phyloP scores from a whole-genome alignment of 2,797 vertebrate genomes.

The Peromyscus nudipes region DNA sequence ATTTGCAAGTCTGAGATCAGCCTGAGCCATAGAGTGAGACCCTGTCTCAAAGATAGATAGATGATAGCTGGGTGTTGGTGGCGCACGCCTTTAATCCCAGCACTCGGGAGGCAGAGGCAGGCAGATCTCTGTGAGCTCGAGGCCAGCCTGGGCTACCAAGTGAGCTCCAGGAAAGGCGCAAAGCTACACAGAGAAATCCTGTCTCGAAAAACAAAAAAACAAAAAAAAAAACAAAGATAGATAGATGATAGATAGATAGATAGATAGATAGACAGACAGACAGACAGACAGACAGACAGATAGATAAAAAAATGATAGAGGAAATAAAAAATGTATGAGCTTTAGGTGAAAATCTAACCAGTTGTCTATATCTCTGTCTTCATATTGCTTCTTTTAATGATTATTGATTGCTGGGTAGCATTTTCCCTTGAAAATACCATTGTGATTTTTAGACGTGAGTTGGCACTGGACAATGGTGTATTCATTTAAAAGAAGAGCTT shows the following conservation, averaged over 20 bases:
- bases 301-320: background rate
- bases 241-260: background rate
- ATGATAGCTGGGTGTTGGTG: too few species aligned
- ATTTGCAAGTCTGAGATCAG: background rate
- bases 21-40: background rate
- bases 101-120: too few species aligned
- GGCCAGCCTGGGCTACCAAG: too few species aligned
- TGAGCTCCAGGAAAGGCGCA: too few species aligned
- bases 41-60: background rate
- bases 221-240: too few species aligned
- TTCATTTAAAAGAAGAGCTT: conserved; percentile 74
- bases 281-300: background rate
- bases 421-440: conserved; percentile 74
- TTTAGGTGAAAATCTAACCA: conserved; percentile 4
- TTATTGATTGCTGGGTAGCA: conserved; percentile 71
- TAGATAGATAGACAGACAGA: too few species aligned
- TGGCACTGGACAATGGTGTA: conserved; percentile 70
- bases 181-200: too few species aligned
- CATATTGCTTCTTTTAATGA: conserved; percentile 78
- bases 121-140: too few species aligned
- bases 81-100: too few species aligned
- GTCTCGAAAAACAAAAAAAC: too few species aligned
- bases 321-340: background rate
- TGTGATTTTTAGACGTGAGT: conserved; percentile 72
- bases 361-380: conserved; percentile 80